These are phyloP conservation scores for Temnothorax ravouxi DNA, from an alignment of 2,888 invertebrate genomes.

Conservation along the genomic window DNA sequence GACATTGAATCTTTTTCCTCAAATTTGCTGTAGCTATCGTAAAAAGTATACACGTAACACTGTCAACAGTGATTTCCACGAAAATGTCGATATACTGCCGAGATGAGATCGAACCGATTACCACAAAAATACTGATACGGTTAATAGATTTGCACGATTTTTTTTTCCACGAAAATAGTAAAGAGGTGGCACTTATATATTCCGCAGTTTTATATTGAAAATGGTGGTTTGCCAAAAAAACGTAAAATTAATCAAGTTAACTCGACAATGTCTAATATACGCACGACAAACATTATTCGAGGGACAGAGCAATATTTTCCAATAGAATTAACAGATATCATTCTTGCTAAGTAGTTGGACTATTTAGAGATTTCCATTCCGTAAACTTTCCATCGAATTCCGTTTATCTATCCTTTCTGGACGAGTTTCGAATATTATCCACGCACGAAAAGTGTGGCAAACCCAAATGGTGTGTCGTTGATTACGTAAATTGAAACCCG, in stretches of 20 bases:
- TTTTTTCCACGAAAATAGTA: slow-evolving; percentile 3
- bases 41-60: not conserved
- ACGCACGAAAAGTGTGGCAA: not conserved
- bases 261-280: no score
- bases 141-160: not conserved
- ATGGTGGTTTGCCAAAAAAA: not conserved
- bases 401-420: not conserved
- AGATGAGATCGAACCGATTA: not conserved
- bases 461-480: slow-evolving; percentile 18
- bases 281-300: not conserved
- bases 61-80: slow-evolving; percentile 27
- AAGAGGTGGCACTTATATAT: not conserved
- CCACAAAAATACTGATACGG: not conserved
- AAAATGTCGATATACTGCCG: slow-evolving; percentile 7
- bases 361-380: not conserved
- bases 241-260: not conserved
- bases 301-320: not conserved
- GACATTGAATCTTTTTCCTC: not conserved
- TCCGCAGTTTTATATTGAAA: not conserved
- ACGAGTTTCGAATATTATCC: not conserved
- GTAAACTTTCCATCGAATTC: not conserved
- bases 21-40: slow-evolving; percentile 19
- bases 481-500: slow-evolving; percentile 45
- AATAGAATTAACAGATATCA: not conserved
- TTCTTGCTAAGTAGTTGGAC: no score